These are phyloP conservation scores for Nestor notabilis DNA, from an alignment of 2,113 vertebrate genomes.

Conservation along the genomic window DNA sequence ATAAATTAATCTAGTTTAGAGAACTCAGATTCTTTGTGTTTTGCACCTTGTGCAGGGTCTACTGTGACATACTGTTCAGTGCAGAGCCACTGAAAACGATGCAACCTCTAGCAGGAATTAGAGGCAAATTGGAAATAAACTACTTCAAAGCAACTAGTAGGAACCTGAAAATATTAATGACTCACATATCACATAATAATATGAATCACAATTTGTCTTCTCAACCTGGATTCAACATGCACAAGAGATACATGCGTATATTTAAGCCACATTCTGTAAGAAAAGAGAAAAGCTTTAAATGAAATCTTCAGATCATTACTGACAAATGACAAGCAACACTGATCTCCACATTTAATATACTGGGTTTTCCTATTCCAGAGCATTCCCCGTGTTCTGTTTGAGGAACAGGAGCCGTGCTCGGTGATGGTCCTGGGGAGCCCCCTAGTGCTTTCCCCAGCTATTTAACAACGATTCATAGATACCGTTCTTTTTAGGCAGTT, in stretches of 20 bases:
- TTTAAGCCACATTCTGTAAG: background rate
- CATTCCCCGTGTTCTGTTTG: accelerated
- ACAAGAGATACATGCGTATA: accelerated
- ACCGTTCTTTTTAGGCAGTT: accelerated
- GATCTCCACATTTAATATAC: background rate
- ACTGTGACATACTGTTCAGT: background rate
- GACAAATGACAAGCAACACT: background rate
- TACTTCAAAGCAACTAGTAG: background rate
- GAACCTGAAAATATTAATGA: background rate
- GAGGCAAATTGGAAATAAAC: background rate
- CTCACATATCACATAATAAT: background rate
- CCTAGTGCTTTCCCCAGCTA: conserved; percentile 54
- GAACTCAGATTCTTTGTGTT: background rate
- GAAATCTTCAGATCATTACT: background rate
- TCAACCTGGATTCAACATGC: background rate
- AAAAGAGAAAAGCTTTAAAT: background rate
- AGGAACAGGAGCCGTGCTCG: background rate
- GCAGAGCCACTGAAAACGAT: background rate
- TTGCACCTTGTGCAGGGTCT: background rate
- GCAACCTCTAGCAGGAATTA: background rate
- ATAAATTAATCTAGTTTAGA: background rate
- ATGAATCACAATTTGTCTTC: background rate
- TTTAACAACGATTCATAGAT: background rate
- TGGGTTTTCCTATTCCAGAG: background rate
- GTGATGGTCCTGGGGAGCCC: conserved; percentile 31